phyloP scores from a whole-genome alignment of 2,797 vertebrate species.

The Momotus momota region DNA sequence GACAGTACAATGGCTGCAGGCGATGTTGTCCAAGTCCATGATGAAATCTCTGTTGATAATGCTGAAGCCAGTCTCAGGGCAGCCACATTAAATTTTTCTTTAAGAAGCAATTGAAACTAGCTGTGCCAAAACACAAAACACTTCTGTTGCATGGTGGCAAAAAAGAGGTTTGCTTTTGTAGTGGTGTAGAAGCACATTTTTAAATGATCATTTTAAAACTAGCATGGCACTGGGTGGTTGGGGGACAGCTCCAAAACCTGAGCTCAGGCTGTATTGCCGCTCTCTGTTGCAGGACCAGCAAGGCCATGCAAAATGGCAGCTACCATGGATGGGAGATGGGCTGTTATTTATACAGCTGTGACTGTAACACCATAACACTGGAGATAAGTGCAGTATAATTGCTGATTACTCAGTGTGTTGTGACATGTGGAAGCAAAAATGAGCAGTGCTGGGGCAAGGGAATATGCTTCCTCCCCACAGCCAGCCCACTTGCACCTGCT shows the following conservation, averaged over 20 bases:
- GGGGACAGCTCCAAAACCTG: neutral
- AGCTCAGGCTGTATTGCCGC: neutral
- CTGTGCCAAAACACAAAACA: neutral
- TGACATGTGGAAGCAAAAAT: neutral
- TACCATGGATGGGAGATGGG: neutral
- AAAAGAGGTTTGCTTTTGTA: neutral
- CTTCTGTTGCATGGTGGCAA: neutral
- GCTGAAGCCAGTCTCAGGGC: neutral
- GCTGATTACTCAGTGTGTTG: neutral
- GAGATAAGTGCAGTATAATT: neutral
- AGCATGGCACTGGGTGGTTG: neutral
- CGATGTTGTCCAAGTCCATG: neutral
- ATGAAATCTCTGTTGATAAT: conserved; percentile 11
- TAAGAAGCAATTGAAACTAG: neutral
- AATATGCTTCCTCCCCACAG: fast-evolving
- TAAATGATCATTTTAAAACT: neutral
- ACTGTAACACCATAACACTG: neutral
- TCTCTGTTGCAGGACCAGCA: neutral
- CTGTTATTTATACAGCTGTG: neutral
- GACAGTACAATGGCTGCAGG: conserved; percentile 11
- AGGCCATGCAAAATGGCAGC: neutral
- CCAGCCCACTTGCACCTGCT: fast-evolving
- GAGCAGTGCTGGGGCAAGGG: neutral
- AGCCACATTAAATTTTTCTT: neutral
- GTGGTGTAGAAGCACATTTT: neutral